A percentile compares a stretch with the other conserved stretches of the same genome.
These are phyloP conservation scores for Cephus runcator DNA, from an alignment of 2,888 invertebrate species.

Conservation along the genomic window DNA sequence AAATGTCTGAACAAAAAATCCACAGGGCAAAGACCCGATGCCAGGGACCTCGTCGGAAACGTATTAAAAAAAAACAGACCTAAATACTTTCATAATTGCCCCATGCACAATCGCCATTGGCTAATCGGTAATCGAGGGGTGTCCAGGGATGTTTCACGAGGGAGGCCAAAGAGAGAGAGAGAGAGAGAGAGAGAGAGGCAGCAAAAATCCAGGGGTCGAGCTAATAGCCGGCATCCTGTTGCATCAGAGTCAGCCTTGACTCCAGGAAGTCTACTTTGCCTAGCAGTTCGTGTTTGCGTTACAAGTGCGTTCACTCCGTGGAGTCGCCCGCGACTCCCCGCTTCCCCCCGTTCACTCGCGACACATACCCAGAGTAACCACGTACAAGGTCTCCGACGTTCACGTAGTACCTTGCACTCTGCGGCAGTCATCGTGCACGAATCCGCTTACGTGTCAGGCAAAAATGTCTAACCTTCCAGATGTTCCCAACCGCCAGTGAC, in stretches of 20 bases:
- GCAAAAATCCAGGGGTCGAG: slow-evolving; percentile 12
- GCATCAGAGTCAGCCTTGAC: slow-evolving; percentile 62
- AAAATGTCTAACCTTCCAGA: background rate
- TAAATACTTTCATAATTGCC: no score
- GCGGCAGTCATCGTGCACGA: slow-evolving; percentile 24
- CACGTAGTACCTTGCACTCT: slow-evolving; percentile 13
- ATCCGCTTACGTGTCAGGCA: background rate
- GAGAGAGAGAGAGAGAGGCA: slow-evolving; percentile 14
- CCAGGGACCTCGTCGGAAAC: no score
- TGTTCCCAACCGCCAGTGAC: background rate
- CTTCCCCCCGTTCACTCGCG: background rate
- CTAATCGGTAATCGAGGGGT: background rate
- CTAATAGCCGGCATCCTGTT: slow-evolving; percentile 60
- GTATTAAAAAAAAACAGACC: no score
- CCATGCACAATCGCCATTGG: background rate
- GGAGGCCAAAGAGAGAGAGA: slow-evolving; percentile 12
- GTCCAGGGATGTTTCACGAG: background rate
- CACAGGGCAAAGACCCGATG: background rate
- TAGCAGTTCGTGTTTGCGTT: slow-evolving; percentile 38
- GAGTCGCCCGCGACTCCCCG: slow-evolving; percentile 5
- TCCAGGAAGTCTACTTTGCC: slow-evolving; percentile 55
- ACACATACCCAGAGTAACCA: background rate
- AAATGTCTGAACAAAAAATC: no score
- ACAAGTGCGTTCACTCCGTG: slow-evolving; percentile 46
- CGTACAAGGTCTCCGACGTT: slow-evolving; percentile 1